A percentile compares a stretch with the other conserved stretches of the same genome.
Conservation (phyloP, 2,113 vertebrate genomes). For the Climacteris rufus region DNA sequence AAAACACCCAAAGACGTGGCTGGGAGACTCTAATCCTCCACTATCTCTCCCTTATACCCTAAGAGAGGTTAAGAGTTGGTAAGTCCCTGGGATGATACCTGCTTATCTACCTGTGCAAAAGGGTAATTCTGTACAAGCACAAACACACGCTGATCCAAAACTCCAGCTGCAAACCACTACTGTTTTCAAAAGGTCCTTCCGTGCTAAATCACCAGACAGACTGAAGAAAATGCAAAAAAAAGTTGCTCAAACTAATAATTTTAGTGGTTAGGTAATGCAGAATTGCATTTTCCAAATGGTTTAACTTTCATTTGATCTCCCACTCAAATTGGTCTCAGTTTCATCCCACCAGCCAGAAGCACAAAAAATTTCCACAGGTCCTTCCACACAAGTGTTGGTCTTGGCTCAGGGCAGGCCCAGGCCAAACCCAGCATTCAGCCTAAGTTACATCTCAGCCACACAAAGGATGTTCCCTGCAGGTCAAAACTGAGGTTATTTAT, state of each 20-base stretch:
- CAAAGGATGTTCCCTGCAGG: constrained; percentile 29
- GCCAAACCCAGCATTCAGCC: not conserved
- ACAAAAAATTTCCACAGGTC: not conserved
- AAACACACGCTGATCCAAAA: not conserved
- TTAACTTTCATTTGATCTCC: not conserved
- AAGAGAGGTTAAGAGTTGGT: not conserved
- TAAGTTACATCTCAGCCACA: constrained; percentile 28
- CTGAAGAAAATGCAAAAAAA: not conserved
- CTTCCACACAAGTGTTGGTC: not conserved
- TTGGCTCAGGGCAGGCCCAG: not conserved
- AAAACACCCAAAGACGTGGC: not conserved
- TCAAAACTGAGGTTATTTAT: constrained; percentile 21
- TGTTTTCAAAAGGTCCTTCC: not conserved
- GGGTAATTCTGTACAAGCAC: not conserved
- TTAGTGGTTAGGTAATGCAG: not conserved
- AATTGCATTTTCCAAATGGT: not conserved
- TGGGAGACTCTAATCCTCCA: not conserved
- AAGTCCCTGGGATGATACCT: not conserved
- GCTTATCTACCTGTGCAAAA: not conserved
- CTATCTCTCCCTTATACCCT: not conserved
- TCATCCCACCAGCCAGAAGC: not conserved
- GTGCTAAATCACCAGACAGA: not conserved
- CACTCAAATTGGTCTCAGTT: not conserved
- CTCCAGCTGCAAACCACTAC: not conserved
- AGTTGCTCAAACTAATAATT: not conserved